phyloP scores from a whole-genome alignment of 2,797 vertebrate species.

The Arctocebus calabarensis region DNA sequence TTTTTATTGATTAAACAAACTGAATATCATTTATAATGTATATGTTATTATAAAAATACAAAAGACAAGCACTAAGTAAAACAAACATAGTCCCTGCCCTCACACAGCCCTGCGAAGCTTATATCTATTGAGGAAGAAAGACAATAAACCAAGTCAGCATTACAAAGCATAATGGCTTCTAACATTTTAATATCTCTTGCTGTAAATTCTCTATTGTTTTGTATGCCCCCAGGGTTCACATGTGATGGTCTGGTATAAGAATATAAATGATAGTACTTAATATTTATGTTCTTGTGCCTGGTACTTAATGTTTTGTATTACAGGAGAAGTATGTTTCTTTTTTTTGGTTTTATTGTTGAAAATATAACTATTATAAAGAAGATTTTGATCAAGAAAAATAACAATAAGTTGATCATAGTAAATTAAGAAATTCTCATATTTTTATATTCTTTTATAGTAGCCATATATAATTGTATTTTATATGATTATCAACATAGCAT shows the following conservation, averaged over 20 bases:
- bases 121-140: not conserved
- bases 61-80: not conserved
- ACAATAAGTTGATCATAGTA: not conserved
- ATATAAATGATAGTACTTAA: not conserved
- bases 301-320: not conserved
- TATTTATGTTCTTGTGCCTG: not conserved
- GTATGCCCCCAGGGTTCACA: not conserved
- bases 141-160: not conserved
- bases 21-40: not conserved
- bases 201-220: slow-evolving; percentile 32
- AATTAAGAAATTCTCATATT: not conserved
- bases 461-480: not conserved
- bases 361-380: not conserved
- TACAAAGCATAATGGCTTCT: not conserved
- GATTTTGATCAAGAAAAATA: slow-evolving; percentile 9
- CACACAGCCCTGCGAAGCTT: not conserved
- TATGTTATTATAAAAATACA: not conserved
- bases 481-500: not conserved
- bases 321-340: not conserved
- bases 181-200: slow-evolving; percentile 62
- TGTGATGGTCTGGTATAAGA: not conserved
- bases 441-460: not conserved
- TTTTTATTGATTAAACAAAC: slow-evolving; percentile 25
- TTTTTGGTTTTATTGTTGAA: not conserved
- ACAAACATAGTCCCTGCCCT: not conserved